phyloP scores from a whole-genome alignment of 2,113 vertebrate species.

The Nannobrachium achirus region DNA sequence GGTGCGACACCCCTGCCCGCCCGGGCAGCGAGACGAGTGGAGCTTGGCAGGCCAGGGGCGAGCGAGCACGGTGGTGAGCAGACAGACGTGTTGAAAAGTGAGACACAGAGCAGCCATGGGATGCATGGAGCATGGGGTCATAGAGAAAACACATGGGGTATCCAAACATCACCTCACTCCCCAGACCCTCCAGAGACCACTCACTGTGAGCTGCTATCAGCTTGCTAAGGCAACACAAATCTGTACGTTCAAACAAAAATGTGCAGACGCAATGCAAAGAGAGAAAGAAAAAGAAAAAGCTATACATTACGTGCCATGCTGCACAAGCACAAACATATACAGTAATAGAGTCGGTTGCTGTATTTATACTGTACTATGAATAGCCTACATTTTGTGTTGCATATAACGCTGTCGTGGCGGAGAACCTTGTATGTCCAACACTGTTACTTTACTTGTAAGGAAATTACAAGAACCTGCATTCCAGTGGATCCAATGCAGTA shows the following conservation, averaged over 20 bases:
- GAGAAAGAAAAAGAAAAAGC: not conserved
- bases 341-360: not conserved
- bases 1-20: too few species aligned
- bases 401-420: too few species aligned
- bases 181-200: slow-evolving; percentile 2
- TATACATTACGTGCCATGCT: not conserved
- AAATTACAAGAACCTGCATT: too few species aligned
- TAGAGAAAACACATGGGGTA: slow-evolving; percentile 33
- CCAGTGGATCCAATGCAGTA: too few species aligned
- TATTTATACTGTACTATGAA: not conserved
- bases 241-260: not conserved
- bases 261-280: not conserved
- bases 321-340: not conserved
- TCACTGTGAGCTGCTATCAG: slow-evolving; percentile 6
- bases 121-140: slow-evolving; percentile 31
- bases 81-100: slow-evolving; percentile 14
- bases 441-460: too few species aligned
- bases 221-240: slow-evolving; percentile 13
- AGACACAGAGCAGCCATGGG: slow-evolving; percentile 31
- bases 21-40: slow-evolving; percentile 25
- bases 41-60: slow-evolving; percentile 24
- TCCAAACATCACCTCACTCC: slow-evolving; percentile 30
- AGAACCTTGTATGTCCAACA: too few species aligned
- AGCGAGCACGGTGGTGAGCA: not conserved
- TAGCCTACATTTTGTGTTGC: too few species aligned